These are phyloP conservation scores for Cydia amplana DNA, from an alignment of 1,140 invertebrate species.

Conservation along the genomic window DNA sequence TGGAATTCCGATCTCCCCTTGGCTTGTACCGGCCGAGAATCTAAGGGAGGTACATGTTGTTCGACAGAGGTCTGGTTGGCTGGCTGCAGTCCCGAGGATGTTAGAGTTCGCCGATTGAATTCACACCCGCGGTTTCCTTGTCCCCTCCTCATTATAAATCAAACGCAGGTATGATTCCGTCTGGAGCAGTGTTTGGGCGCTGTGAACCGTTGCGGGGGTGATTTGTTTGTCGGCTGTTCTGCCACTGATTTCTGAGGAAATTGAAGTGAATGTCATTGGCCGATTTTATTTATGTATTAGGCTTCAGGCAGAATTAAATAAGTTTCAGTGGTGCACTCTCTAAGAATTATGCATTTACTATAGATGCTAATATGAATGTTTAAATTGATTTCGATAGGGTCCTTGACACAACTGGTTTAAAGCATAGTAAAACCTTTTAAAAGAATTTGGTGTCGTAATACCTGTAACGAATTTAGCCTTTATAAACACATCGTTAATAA, in stretches of 20 bases:
- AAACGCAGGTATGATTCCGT: conserved; percentile 72
- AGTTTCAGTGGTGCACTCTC: too few species aligned
- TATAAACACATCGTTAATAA: conserved; percentile 50
- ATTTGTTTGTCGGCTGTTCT: conserved; percentile 40
- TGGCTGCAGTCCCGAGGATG: conserved; percentile 50
- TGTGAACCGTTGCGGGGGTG: conserved; percentile 50
- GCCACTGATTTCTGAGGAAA: conserved; percentile 31
- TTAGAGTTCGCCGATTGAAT: conserved; percentile 61
- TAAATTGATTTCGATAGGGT: background rate
- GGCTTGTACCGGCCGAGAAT: conserved; percentile 32
- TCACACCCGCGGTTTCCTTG: conserved; percentile 60
- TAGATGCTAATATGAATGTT: background rate
- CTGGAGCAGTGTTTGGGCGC: conserved; percentile 59
- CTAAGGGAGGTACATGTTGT: conserved; percentile 16
- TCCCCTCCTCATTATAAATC: conserved; percentile 76
- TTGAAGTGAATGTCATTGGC: background rate
- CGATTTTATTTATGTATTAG: background rate
- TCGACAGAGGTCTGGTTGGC: conserved; percentile 41
- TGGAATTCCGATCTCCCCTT: conserved; percentile 37
- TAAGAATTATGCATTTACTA: too few species aligned
- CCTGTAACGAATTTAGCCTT: conserved; percentile 22
- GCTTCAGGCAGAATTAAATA: background rate
- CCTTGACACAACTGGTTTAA: conserved; percentile 34
- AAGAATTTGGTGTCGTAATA: conserved; percentile 46
- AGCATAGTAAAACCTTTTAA: conserved; percentile 43